Conservation (phyloP, 2,113 vertebrate species). For the Pelvicachromis taeniatus region DNA sequence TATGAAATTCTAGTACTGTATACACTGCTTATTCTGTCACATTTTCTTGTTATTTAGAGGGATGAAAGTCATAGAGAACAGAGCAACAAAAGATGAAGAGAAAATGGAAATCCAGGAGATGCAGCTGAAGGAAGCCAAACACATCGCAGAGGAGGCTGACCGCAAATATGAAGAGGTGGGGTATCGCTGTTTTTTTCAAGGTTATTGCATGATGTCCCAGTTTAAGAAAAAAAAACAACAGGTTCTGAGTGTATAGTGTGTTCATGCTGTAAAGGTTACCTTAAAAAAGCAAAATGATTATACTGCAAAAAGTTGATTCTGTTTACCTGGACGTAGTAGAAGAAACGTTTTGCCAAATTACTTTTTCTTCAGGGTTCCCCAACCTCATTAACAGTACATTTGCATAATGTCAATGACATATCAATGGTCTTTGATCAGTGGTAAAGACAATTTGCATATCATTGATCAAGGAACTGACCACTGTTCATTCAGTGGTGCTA, state of each 20-base stretch:
- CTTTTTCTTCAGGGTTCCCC: too few species aligned
- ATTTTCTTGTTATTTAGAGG: slow-evolving; percentile 75
- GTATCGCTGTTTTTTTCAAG: background rate
- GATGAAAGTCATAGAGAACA: slow-evolving; percentile 99
- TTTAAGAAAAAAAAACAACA: background rate
- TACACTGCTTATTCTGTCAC: background rate
- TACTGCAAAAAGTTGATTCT: background rate
- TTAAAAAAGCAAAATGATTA: background rate
- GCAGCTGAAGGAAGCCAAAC: slow-evolving; percentile 98
- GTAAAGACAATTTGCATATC: background rate
- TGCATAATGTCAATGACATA: background rate
- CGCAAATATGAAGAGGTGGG: slow-evolving; percentile 97
- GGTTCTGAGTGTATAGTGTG: background rate
- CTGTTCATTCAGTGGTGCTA: background rate
- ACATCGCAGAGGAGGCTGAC: slow-evolving; percentile 97
- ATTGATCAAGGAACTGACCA: background rate
- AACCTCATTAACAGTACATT: background rate
- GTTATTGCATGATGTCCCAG: background rate
- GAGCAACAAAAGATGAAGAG: slow-evolving; percentile 94
- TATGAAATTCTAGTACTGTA: background rate
- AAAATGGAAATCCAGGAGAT: slow-evolving; percentile 99
- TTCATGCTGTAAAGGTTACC: background rate
- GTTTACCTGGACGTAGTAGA: background rate
- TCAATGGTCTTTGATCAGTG: background rate
- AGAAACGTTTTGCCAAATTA: background rate